Percentiles rank a stretch among this genome's conserved stretches.
phyloP scores from a whole-genome alignment of 2,888 invertebrate species.

The Lasioglossum zephyrum region DNA sequence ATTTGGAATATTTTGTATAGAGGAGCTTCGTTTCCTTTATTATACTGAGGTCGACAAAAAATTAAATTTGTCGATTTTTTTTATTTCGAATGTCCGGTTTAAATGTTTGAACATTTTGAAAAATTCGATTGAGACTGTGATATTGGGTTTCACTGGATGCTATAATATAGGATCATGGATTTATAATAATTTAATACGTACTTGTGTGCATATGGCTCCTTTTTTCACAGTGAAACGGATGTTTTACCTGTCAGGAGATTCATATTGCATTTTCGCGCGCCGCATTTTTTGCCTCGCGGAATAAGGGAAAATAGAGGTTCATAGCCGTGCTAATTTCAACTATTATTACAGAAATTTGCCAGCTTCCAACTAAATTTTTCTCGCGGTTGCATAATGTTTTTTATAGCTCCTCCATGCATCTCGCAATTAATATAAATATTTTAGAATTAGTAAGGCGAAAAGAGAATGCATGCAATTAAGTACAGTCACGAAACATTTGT shows the following conservation, averaged over 20 bases:
- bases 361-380: neutral
- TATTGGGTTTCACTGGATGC: neutral
- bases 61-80: neutral
- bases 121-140: neutral
- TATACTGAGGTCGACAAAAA: neutral
- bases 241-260: slow-evolving; percentile 21
- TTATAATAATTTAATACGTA: neutral
- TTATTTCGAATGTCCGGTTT: neutral
- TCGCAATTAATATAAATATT: slow-evolving; percentile 8
- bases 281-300: slow-evolving; percentile 21
- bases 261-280: slow-evolving; percentile 9
- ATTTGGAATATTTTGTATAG: neutral
- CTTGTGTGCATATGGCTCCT: neutral
- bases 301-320: slow-evolving; percentile 32
- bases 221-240: slow-evolving; percentile 12
- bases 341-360: slow-evolving; percentile 27
- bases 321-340: slow-evolving; percentile 27
- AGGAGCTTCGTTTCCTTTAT: neutral
- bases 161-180: neutral
- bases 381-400: neutral
- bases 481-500: neutral
- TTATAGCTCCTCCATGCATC: neutral
- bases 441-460: neutral
- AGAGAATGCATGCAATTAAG: neutral
- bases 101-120: neutral